A percentile compares a stretch with the other conserved stretches of the same genome.
These are phyloP conservation scores for Xyrauchen texanus DNA, from an alignment of 2,113 vertebrate genomes.

Conservation along the genomic window DNA sequence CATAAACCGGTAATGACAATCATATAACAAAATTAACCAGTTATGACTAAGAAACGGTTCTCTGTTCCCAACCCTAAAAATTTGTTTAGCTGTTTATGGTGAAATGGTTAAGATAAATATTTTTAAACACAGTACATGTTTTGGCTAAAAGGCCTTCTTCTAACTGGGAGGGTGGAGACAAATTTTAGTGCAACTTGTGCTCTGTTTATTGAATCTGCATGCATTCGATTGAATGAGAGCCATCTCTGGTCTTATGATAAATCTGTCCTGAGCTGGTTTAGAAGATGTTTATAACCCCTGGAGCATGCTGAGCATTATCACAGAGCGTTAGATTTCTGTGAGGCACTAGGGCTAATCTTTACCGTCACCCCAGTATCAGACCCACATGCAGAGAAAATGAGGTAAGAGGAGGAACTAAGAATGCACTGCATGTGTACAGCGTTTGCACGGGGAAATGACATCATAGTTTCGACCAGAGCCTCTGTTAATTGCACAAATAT, in stretches of 20 bases:
- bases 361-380: constrained; percentile 20
- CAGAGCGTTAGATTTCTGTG: constrained; percentile 27
- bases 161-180: too few species aligned
- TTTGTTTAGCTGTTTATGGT: too few species aligned
- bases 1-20: too few species aligned
- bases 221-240: constrained; percentile 32
- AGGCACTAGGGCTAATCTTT: constrained; percentile 37
- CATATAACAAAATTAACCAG: too few species aligned
- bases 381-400: constrained; percentile 46
- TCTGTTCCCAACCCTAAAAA: too few species aligned
- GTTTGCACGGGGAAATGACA: neutral
- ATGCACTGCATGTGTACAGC: constrained; percentile 58
- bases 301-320: constrained; percentile 24
- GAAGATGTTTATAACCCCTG: constrained; percentile 34
- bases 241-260: constrained; percentile 16
- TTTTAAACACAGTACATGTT: too few species aligned
- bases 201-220: constrained; percentile 20
- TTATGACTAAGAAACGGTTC: too few species aligned
- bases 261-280: constrained; percentile 40
- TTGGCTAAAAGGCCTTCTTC: too few species aligned
- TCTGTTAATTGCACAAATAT: neutral
- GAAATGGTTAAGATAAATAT: too few species aligned
- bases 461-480: neutral
- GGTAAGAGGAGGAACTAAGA: constrained; percentile 55
- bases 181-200: neutral